phyloP scores from a whole-genome alignment of 2,113 vertebrate species.

The Thymallus thymallus region DNA sequence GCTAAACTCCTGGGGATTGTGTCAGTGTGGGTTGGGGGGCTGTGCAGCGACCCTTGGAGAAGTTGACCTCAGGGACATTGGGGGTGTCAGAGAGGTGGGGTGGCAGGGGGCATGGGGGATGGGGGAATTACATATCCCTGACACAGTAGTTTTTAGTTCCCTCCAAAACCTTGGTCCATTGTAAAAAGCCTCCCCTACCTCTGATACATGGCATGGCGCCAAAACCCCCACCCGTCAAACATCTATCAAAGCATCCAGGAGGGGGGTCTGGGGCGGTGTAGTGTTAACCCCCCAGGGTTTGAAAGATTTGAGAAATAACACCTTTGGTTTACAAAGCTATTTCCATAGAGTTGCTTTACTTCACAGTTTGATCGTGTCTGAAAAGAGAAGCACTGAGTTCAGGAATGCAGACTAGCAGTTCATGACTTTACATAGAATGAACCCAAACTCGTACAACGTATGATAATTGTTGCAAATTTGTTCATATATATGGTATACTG shows the following conservation, averaged over 20 bases:
- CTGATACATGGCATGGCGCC: slow-evolving; percentile 44
- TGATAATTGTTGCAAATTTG: too few species aligned
- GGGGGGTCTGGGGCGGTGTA: slow-evolving; percentile 42
- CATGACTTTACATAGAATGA: too few species aligned
- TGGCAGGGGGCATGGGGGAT: background rate
- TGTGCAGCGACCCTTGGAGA: slow-evolving; percentile 48
- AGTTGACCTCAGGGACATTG: slow-evolving; percentile 54
- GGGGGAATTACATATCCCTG: slow-evolving; percentile 18
- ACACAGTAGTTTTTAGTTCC: slow-evolving; percentile 59
- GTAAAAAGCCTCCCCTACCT: slow-evolving; percentile 46
- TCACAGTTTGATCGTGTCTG: too few species aligned
- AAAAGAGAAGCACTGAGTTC: too few species aligned
- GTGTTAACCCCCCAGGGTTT: slow-evolving; percentile 54
- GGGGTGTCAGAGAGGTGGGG: slow-evolving; percentile 9
- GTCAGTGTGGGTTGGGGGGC: slow-evolving; percentile 31
- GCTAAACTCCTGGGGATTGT: slow-evolving; percentile 48
- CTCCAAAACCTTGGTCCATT: slow-evolving; percentile 64
- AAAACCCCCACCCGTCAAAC: slow-evolving; percentile 51
- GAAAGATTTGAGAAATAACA: slow-evolving; percentile 51
- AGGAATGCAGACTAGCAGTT: too few species aligned
- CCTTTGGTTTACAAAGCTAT: slow-evolving; percentile 42
- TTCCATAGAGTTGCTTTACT: too few species aligned
- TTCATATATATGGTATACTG: too few species aligned
- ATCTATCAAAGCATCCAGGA: slow-evolving; percentile 51
- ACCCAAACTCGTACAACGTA: too few species aligned